A percentile compares a stretch with the other conserved stretches of the same genome.
These are phyloP conservation scores for Mormyrus hasselquistii DNA, from an alignment of 2,797 vertebrate genomes.

Conservation along the genomic window DNA sequence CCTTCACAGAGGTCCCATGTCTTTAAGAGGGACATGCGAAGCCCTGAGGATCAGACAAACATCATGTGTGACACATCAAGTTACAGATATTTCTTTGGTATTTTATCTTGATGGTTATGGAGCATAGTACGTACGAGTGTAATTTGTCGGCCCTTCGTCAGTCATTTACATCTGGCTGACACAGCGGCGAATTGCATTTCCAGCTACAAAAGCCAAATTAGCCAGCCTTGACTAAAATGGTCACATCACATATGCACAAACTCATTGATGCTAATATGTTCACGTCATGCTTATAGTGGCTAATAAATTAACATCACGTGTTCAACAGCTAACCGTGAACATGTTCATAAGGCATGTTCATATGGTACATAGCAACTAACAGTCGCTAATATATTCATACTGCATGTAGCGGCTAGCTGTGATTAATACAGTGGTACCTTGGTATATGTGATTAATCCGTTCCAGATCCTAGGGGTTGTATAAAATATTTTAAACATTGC, in stretches of 20 bases:
- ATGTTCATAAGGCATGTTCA: background rate
- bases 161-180: background rate
- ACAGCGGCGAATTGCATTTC: background rate
- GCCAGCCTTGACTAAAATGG: background rate
- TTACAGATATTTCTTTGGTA: background rate
- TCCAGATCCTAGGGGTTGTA: no score
- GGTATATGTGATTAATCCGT: no score
- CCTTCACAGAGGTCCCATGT: background rate
- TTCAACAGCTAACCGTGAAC: background rate
- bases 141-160: background rate
- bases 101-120: background rate
- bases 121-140: background rate
- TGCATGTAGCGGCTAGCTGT: background rate
- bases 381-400: background rate
- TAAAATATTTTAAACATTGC: no score
- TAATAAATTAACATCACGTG: background rate
- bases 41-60: background rate
- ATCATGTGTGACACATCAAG: background rate
- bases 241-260: background rate
- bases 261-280: background rate
- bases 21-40: background rate
- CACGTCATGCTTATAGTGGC: background rate
- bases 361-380: background rate
- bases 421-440: background rate
- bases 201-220: background rate